Evolutionary conservation across 2,113 vertebrate species (phyloP), one percentile per base, ranked within the genome.

Genomic region (Centropus bengalensis): DNA sequence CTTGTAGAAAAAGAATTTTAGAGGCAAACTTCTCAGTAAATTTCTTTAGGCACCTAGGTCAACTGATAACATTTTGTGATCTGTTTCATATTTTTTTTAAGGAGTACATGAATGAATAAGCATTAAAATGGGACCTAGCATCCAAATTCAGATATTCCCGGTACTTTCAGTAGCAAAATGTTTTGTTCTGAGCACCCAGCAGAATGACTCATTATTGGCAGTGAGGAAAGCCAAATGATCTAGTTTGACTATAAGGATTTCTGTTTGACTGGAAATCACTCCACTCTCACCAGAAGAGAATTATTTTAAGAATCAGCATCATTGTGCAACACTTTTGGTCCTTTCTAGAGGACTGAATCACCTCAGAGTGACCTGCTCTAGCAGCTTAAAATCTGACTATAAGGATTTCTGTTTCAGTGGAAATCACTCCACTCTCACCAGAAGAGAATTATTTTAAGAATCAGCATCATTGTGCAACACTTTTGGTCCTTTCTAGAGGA

Each of bases 341-440:
- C 44, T 86, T 91, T 75, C 66, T 49, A 58, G 68, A 83, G 74
- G 71, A 49, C 75, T 62, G 45, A 88, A 73, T 73, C 16, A n/a
- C 73, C 75, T 76, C 78, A 56, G 38, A 73, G 67, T 33, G 66
- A 78, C 63, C 78, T 82, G 27, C 20, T 69, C 54, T 87, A 78
- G 52, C 62, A 87, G n/a, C n/a, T n/a, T n/a, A n/a, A n/a, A n/a
- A n/a, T n/a, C n/a, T 91, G 73, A 56, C 32, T 63, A 17, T 3
- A 78, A 60, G 80, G 69, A 86, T 75, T 95, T 93, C 66, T 91
- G 44, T 79, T 88, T 81, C 52, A 47, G 44, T 86, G 77, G 86
- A 86, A 92, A 71, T 27, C 9, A 20, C 18, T 88, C 18, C 24
- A 75, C 0, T 68, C 21, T 78, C 60, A 84, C 60, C 82, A 84